Evolutionary conservation across 92 coral and sea anemone genomes (phyloP), one percentile per base, ranked within the genome.

Genomic region (Pocillopora meandrina): DNA sequence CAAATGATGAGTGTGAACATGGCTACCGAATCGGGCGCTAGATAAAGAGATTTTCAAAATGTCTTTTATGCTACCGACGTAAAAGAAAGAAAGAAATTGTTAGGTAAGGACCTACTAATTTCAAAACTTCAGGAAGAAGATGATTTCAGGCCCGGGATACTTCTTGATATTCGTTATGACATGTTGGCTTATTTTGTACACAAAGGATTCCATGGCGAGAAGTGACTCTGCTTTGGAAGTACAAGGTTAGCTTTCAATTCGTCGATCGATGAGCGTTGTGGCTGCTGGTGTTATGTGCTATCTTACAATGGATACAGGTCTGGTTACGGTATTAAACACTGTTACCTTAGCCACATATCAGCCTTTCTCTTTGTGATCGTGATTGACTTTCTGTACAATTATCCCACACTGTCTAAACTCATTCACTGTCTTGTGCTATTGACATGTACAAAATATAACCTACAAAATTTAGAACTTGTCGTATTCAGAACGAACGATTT

Each of bases 51-150:
- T 61, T 79, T 91, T 11, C 87, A 85, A 65, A 66, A 84, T 16
- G 47, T 94, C 12, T 94, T 94, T 65, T 74, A 92, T 19, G 81
- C 84, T 70, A 70, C 79, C 52, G 52, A 19, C 65, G 79, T 56
- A 42, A 79, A 71, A 55, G 83, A 85, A 82, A 87, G 93, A 80
- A 92, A 94, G 81, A 74, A 61, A 26, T 56, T 79, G 72, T 71
- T 94, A 56, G 92, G 92, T 5, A 75, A 76, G 76, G 61, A 74
- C 8, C 93, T 94, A 52, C 73, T 76, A 31, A 66, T 92, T 75
- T 87, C 90, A 79, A 90, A 85, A 56, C 87, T 92, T 72, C 86
- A 94, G 64, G 98, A 87, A 79, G 95, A 94, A 58, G 93, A 94
- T 77, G 98, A 94, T 69, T 85, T 94, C 19, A 92, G 77, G 77